Conservation (phyloP, 2,888 invertebrate genomes). For the Belgica antarctica region DNA sequence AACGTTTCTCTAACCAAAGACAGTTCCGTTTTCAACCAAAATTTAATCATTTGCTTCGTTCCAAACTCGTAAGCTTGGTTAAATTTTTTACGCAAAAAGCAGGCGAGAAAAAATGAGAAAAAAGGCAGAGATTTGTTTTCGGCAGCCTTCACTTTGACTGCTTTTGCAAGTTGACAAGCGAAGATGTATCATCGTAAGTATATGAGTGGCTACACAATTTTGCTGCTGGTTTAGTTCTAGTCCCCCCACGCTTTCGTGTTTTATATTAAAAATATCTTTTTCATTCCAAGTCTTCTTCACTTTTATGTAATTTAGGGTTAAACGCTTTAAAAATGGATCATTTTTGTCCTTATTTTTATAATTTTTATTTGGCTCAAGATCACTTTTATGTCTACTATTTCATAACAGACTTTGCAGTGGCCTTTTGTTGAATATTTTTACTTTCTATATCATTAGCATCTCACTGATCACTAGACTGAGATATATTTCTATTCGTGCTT, state of each 20-base stretch:
- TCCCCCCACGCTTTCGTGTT: background rate
- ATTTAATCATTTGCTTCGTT: too few relatives aligned
- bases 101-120: too few relatives aligned
- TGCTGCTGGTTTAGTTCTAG: background rate
- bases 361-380: slow-evolving; percentile 9
- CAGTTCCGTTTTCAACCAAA: too few relatives aligned
- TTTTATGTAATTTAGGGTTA: background rate
- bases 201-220: too few relatives aligned
- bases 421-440: background rate
- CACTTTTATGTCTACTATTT: background rate
- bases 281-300: background rate
- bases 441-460: too few relatives aligned
- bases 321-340: background rate
- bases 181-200: too few relatives aligned
- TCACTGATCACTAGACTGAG: background rate
- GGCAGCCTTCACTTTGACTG: too few relatives aligned
- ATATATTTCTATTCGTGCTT: slow-evolving; percentile 8
- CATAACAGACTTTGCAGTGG: background rate
- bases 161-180: too few relatives aligned
- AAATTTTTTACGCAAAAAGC: too few relatives aligned
- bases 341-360: background rate
- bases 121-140: too few relatives aligned
- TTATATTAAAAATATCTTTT: slow-evolving; percentile 2
- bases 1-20: too few relatives aligned
- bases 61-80: too few relatives aligned